These are phyloP conservation scores for Tryphoninae sp. DNA, from an alignment of 2,888 invertebrate species.

Conservation along the genomic window DNA sequence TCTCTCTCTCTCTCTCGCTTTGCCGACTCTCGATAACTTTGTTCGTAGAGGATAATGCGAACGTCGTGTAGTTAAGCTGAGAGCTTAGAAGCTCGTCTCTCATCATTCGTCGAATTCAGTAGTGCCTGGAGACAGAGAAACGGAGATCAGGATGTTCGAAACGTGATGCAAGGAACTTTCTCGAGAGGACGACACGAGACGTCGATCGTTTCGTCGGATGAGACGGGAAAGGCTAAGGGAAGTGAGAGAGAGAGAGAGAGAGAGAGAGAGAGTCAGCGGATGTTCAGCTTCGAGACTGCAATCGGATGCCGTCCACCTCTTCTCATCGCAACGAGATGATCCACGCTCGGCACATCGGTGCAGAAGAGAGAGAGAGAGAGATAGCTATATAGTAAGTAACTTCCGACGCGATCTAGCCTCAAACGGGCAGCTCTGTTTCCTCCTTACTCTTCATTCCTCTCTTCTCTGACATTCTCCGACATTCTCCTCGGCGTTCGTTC, in stretches of 20 bases:
- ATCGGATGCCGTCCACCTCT: conserved; percentile 39
- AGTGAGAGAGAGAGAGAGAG: background rate
- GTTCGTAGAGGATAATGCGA: conserved; percentile 18
- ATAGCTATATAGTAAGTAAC: conserved; percentile 31
- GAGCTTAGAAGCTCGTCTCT: conserved; percentile 49
- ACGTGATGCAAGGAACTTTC: conserved; percentile 43
- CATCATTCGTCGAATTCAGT: conserved; percentile 47
- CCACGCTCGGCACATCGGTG: conserved; percentile 25
- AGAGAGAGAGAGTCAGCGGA: background rate
- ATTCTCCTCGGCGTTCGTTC: conserved; percentile 47
- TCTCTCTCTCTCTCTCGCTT: background rate
- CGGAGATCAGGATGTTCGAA: conserved; percentile 12
- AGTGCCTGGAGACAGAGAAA: conserved; percentile 23
- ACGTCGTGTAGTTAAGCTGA: conserved; percentile 25
- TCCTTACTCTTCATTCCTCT: conserved; percentile 20
- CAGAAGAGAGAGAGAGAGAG: conserved; percentile 8
- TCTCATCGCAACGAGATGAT: conserved; percentile 34
- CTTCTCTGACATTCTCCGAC: conserved; percentile 28
- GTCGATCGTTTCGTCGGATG: conserved; percentile 45
- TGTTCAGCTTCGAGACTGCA: conserved; percentile 43
- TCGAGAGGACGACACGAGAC: conserved; percentile 41
- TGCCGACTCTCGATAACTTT: background rate
- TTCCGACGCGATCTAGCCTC: conserved; percentile 39
- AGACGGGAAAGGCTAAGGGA: background rate
- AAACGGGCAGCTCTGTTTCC: conserved; percentile 43